Percentiles rank a stretch among this genome's conserved stretches.
These are phyloP conservation scores for Eupeodes corollae DNA, from an alignment of 1,140 invertebrate species.

Conservation along the genomic window DNA sequence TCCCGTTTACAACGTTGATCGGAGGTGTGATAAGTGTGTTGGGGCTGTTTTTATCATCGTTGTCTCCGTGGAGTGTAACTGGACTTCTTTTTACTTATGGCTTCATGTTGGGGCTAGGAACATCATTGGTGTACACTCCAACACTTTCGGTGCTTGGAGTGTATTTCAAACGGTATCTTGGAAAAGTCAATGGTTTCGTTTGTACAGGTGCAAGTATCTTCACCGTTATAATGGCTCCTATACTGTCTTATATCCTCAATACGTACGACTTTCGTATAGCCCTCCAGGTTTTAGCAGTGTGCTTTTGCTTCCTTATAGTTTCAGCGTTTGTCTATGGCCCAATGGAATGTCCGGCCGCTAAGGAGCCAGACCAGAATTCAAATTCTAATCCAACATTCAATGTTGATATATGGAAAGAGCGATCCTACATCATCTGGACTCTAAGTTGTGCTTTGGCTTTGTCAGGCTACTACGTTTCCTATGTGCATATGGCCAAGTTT, in stretches of 20 bases:
- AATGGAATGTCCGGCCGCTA: constrained; percentile 36
- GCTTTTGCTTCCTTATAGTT: constrained; percentile 61
- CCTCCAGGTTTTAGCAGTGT: constrained; percentile 53
- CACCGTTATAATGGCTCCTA: constrained; percentile 65
- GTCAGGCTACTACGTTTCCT: constrained; percentile 89
- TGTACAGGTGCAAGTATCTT: constrained; percentile 83
- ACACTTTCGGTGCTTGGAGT: constrained; percentile 82
- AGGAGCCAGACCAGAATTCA: constrained; percentile 25
- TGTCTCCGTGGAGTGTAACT: constrained; percentile 53
- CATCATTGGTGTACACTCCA: constrained; percentile 80
- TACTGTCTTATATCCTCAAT: constrained; percentile 53
- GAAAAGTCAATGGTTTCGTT: constrained; percentile 82
- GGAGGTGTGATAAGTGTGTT: constrained; percentile 65
- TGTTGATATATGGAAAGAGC: constrained; percentile 70
- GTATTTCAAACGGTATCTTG: constrained; percentile 77
- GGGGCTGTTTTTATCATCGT: constrained; percentile 73
- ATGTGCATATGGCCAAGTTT: constrained; percentile 79
- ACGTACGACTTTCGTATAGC: constrained; percentile 51
- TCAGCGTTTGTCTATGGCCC: constrained; percentile 78
- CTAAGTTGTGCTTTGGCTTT: constrained; percentile 69
- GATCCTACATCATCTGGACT: constrained; percentile 77
- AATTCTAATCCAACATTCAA: constrained; percentile 49
- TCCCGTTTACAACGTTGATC: constrained; percentile 67
- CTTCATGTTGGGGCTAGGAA: constrained; percentile 75
- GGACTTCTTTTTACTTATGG: constrained; percentile 78